Percentiles rank a stretch among this genome's conserved stretches.
Conservation (phyloP, 2,113 vertebrate genomes). For the Empidonax alnorum region DNA sequence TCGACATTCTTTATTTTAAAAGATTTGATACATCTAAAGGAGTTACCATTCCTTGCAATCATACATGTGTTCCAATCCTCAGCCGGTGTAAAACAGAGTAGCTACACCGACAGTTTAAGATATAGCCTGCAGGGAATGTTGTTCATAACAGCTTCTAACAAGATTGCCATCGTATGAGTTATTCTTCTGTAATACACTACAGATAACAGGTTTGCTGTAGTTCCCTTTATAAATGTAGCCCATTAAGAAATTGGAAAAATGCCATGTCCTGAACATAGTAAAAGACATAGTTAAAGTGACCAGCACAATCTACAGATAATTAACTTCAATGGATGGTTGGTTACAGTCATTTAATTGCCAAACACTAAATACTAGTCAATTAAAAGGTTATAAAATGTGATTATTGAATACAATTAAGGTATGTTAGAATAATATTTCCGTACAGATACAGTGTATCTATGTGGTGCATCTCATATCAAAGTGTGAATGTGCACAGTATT, state of each 20-base stretch:
- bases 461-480: neutral
- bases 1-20: constrained; percentile 9
- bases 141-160: neutral
- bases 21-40: neutral
- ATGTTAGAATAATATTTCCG: constrained; percentile 20
- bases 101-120: constrained; percentile 1
- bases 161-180: neutral
- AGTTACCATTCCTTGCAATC: neutral
- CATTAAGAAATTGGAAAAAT: constrained; percentile 19
- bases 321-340: neutral
- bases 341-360: neutral
- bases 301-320: neutral
- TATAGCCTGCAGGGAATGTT: neutral
- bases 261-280: neutral
- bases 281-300: constrained; percentile 15
- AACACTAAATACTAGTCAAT: constrained; percentile 20
- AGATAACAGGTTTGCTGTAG: neutral
- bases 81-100: constrained; percentile 6
- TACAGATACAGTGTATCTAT: neutral
- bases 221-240: neutral
- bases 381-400: constrained; percentile 24
- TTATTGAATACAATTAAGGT: constrained; percentile 5
- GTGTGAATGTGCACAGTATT: neutral
- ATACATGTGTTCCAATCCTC: neutral
- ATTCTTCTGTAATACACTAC: neutral